phyloP scores from a whole-genome alignment of 2,888 invertebrate species.

The Diaperis boleti region DNA sequence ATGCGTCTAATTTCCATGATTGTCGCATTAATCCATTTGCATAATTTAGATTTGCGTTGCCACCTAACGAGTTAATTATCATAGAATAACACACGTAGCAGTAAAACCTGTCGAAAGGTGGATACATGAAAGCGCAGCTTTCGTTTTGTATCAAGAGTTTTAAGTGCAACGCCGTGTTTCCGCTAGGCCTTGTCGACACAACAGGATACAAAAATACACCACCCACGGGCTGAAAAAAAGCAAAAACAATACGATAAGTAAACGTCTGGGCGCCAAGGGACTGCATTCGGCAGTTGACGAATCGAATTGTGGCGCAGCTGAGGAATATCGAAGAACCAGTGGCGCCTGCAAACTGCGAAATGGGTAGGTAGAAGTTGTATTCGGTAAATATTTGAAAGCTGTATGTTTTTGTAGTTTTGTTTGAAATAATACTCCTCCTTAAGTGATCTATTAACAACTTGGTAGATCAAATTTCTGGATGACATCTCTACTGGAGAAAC shows the following conservation, averaged over 20 bases:
- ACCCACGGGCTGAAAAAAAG: constrained; percentile 45
- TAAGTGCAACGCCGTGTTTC: constrained; percentile 51
- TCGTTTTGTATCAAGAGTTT: constrained; percentile 23
- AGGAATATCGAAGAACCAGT: constrained; percentile 41
- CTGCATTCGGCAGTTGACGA: constrained; percentile 29
- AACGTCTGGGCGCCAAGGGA: constrained; percentile 23
- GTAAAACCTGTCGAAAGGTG: constrained; percentile 16
- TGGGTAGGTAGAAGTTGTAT: too few relatives aligned
- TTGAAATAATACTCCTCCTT: too few relatives aligned
- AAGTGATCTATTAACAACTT: too few relatives aligned
- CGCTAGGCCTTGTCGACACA: constrained; percentile 39
- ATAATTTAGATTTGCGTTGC: constrained; percentile 21
- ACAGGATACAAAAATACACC: constrained; percentile 50
- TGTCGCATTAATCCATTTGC: constrained; percentile 13
- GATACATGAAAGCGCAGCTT: constrained; percentile 7
- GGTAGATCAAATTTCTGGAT: too few relatives aligned
- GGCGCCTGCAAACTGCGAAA: too few relatives aligned
- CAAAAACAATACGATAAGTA: constrained; percentile 46
- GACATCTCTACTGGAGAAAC: too few relatives aligned
- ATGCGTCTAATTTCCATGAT: constrained; percentile 3
- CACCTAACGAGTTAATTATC: constrained; percentile 13
- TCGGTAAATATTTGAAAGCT: too few relatives aligned
- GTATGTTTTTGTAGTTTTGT: too few relatives aligned
- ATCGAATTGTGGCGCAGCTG: constrained; percentile 40
- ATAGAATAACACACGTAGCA: neutral